phyloP scores from a whole-genome alignment of 1,140 invertebrate species.

The Musca vetustissima region DNA sequence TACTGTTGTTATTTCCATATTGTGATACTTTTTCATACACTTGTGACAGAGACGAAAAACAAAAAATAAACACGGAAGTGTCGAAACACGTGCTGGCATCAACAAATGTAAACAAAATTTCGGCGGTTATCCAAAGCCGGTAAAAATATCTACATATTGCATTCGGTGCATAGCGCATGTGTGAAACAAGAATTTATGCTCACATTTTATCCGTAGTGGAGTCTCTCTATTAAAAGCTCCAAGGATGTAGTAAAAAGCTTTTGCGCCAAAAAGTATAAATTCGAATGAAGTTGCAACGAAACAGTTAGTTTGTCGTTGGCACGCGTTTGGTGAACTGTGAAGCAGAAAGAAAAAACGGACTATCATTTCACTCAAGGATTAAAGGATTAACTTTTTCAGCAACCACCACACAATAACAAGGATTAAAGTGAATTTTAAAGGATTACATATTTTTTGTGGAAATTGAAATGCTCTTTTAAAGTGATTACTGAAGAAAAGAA shows the following conservation, averaged over 20 bases:
- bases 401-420: too few species aligned
- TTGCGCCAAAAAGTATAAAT: slow-evolving; percentile 5
- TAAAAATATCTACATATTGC: neutral
- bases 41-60: too few species aligned
- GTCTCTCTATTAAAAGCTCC: too few species aligned
- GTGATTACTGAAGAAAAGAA: too few species aligned
- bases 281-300: neutral
- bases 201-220: neutral
- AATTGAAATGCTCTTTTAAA: too few species aligned
- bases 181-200: neutral
- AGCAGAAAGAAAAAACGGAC: too few species aligned
- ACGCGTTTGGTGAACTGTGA: neutral
- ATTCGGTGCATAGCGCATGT: neutral
- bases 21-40: too few species aligned
- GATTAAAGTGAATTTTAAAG: too few species aligned
- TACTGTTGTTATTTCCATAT: too few species aligned
- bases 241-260: slow-evolving; percentile 12
- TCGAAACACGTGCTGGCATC: slow-evolving; percentile 1
- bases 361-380: too few species aligned
- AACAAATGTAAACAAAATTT: slow-evolving; percentile 6
- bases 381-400: too few species aligned
- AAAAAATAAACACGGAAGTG: neutral
- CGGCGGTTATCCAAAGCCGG: neutral
- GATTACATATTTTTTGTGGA: too few species aligned
- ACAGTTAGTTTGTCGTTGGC: neutral